Evolutionary conservation across 2,113 vertebrate genomes (phyloP).

Genomic region (Lutjanus erythropterus): DNA sequence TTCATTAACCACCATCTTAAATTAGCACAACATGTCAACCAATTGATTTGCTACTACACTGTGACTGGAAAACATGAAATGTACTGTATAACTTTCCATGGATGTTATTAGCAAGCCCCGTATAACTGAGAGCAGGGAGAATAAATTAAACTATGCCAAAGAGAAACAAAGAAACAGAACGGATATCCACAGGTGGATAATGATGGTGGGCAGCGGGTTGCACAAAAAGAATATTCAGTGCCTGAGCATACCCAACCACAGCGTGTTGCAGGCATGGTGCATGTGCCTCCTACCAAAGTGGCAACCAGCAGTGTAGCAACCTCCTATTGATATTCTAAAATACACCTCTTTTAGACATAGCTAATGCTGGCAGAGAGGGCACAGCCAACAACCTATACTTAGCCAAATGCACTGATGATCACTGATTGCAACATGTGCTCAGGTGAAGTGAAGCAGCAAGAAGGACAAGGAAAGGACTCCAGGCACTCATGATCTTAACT

Average conservation of each 20-base stretch:
- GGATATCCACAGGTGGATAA: not conserved
- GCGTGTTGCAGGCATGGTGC: not conserved
- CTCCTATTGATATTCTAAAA: constrained; percentile 8
- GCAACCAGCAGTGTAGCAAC: not conserved
- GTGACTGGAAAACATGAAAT: not conserved
- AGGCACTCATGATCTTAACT: not conserved
- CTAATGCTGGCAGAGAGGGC: not conserved
- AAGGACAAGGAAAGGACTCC: constrained; percentile 11
- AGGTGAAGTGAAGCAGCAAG: not conserved
- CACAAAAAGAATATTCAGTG: not conserved
- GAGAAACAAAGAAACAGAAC: not conserved
- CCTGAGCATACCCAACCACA: not conserved
- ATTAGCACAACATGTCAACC: constrained; percentile 8
- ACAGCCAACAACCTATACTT: constrained; percentile 14
- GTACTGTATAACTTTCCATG: not conserved
- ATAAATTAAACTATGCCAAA: not conserved
- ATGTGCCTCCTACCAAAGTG: constrained; percentile 15
- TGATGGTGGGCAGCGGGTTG: not conserved
- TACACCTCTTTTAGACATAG: not conserved
- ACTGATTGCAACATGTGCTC: constrained; percentile 10
- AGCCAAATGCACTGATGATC: constrained; percentile 21
- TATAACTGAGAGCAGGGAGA: not conserved
- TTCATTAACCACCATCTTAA: constrained; percentile 6
- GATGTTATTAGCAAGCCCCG: not conserved
- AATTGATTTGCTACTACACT: not conserved